A percentile compares a stretch with the other conserved stretches of the same genome.
phyloP scores from a whole-genome alignment of 2,888 invertebrate genomes.

The Thecocarcelia acutangulata region DNA sequence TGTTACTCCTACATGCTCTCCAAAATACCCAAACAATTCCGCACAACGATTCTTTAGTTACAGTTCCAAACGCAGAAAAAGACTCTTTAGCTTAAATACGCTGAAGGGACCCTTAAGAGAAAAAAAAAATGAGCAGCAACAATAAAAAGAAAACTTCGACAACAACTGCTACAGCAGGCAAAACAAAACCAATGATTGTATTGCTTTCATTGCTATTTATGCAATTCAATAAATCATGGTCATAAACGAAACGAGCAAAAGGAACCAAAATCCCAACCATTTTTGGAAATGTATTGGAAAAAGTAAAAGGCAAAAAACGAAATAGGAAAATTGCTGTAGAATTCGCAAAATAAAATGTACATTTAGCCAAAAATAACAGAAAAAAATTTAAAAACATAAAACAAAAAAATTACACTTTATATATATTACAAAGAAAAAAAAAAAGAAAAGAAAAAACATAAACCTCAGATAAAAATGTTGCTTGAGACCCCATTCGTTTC shows the following conservation, averaged over 20 bases:
- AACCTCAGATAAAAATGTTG: slow-evolving; percentile 61
- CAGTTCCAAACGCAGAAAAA: slow-evolving; percentile 15
- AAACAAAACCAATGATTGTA: slow-evolving; percentile 75
- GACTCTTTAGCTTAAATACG: slow-evolving; percentile 76
- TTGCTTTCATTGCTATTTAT: slow-evolving; percentile 79
- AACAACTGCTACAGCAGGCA: slow-evolving; percentile 41
- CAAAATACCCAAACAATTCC: not conserved
- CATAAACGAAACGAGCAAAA: slow-evolving; percentile 67
- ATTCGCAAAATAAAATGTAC: slow-evolving; percentile 36
- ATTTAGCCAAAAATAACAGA: slow-evolving; percentile 36
- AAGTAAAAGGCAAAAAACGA: not conserved
- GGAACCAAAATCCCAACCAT: slow-evolving; percentile 42
- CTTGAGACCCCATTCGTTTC: slow-evolving; percentile 23
- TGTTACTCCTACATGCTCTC: slow-evolving; percentile 8
- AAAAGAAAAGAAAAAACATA: slow-evolving; percentile 34
- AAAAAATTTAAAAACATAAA: slow-evolving; percentile 64
- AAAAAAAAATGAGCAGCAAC: slow-evolving; percentile 45
- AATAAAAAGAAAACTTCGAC: slow-evolving; percentile 13
- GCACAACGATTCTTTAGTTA: not conserved
- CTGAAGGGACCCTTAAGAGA: slow-evolving; percentile 73
- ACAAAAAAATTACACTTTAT: slow-evolving; percentile 55
- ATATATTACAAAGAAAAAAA: not conserved
- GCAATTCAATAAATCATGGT: slow-evolving; percentile 80
- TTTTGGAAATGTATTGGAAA: slow-evolving; percentile 11
- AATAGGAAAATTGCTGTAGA: slow-evolving; percentile 5